Evolutionary conservation across 2,113 vertebrate genomes (phyloP), one percentile per base, ranked within the genome.

Genomic region (Oncorhynchus tshawytscha): DNA sequence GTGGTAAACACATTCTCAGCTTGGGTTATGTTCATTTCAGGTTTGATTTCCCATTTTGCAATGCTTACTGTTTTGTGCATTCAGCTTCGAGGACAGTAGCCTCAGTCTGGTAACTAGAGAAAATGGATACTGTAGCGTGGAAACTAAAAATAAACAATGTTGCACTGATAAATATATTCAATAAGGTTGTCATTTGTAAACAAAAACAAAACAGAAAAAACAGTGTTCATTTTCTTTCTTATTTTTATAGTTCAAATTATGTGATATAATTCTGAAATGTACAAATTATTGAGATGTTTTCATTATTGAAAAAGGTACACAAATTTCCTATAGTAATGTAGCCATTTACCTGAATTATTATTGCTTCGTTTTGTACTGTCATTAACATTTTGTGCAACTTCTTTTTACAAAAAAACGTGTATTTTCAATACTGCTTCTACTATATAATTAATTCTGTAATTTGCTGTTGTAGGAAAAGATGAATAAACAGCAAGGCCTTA

Each of bases 81-180:
- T 80, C 73, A 76, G 84, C 82, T 80, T 39, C 78, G 82, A 84
- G 70, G 77, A 80, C 81, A 73, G 83, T 80, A 90, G 90, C 87
- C 82, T 78, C 85, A 86, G 82, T 92, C 91, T 90, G 86, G 90
- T 90, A 86, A 73, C 85, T 92, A 93, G 93, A 92, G 93, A 94
- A 94, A 45, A 95, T 93, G 93, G 95, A 97, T 95, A 96, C 95
- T 97, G 96, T 95, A 95, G 96, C 95, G 94, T 96, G 95, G 94
- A 94, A 15, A 91, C 92, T 91, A 92, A 85, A 91, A 89, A 93
- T 90, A 94, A 96, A 97, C 84, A 82, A 92, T 93, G 91, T 94
- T 94, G 93, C 93, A 94, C 93, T 94, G 93, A 94, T 87, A 91
- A 89, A 92, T 93, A 92, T 93, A 92, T 93, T 94, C 92, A 91